Percentiles rank a stretch among this genome's conserved stretches.
Conservation (phyloP, 2,888 invertebrate species). For the Serripes groenlandicus region DNA sequence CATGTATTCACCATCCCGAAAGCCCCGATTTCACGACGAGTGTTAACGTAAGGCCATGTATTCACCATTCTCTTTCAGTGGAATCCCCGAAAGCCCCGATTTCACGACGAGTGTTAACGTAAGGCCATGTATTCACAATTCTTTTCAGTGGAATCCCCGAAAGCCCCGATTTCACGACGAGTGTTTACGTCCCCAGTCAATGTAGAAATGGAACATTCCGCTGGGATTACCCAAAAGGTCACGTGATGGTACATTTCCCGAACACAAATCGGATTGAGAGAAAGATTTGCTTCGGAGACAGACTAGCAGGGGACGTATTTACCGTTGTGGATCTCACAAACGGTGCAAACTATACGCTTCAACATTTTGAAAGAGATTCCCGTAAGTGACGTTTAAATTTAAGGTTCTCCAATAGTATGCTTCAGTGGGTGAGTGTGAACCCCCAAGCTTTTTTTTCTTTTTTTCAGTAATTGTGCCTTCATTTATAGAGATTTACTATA, state of each 20-base stretch:
- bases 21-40: background rate
- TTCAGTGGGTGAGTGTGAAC: no score
- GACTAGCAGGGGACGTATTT: conserved; percentile 12
- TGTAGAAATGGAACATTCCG: conserved; percentile 20
- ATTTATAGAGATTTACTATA: no score
- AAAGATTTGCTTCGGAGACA: conserved; percentile 23
- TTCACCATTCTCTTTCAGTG: no score
- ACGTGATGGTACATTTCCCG: conserved; percentile 4
- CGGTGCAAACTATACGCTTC: background rate
- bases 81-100: background rate
- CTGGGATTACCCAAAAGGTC: conserved; percentile 24
- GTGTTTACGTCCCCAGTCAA: background rate
- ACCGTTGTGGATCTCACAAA: conserved; percentile 15
- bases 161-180: background rate
- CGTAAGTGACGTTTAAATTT: background rate
- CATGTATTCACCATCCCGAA: no score
- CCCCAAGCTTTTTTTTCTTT: no score
- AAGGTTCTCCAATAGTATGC: no score
- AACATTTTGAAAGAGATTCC: conserved; percentile 1
- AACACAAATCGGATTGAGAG: background rate
- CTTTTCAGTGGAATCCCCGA: conserved; percentile 3
- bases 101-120: no score
- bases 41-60: no score
- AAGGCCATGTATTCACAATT: no score
- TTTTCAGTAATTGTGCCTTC: no score